Conservation (phyloP, 2,113 vertebrate genomes). For the Nicator chloris region DNA sequence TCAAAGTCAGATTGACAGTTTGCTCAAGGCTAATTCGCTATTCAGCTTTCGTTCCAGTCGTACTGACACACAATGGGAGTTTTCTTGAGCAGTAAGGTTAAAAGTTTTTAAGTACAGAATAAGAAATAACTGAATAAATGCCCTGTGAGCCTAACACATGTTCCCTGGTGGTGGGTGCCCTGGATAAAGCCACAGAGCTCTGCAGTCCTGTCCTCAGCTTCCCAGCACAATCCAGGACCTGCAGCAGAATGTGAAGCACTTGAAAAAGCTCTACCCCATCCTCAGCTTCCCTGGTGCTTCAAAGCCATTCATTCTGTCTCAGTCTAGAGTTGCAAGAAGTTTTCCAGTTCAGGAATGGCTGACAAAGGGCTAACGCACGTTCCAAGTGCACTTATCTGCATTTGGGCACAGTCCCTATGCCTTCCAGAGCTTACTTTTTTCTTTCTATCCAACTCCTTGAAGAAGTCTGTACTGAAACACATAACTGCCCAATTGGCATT, state of each 20-base stretch:
- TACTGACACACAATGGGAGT: conserved; percentile 90
- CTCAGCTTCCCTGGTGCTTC: background rate
- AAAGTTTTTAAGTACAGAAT: conserved; percentile 70
- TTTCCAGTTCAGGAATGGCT: background rate
- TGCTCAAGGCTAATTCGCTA: conserved; percentile 87
- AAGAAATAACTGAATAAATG: conserved; percentile 64
- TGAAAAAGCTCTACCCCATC: background rate
- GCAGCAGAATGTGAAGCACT: background rate
- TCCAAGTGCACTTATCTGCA: background rate
- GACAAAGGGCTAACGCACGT: background rate
- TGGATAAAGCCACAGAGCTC: background rate
- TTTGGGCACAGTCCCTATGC: no score
- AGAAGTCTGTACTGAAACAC: background rate
- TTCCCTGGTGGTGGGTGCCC: background rate
- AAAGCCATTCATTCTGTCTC: background rate
- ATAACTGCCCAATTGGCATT: background rate
- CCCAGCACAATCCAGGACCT: background rate
- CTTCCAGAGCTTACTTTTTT: background rate
- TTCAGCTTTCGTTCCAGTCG: conserved; percentile 98
- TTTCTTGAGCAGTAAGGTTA: conserved; percentile 81
- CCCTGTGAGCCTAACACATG: background rate
- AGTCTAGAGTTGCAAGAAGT: background rate
- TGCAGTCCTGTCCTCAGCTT: background rate
- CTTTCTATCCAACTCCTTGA: background rate
- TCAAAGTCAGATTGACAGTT: conserved; percentile 87